Conservation (phyloP, 2,797 vertebrate genomes). For the Myotis vivesi region DNA sequence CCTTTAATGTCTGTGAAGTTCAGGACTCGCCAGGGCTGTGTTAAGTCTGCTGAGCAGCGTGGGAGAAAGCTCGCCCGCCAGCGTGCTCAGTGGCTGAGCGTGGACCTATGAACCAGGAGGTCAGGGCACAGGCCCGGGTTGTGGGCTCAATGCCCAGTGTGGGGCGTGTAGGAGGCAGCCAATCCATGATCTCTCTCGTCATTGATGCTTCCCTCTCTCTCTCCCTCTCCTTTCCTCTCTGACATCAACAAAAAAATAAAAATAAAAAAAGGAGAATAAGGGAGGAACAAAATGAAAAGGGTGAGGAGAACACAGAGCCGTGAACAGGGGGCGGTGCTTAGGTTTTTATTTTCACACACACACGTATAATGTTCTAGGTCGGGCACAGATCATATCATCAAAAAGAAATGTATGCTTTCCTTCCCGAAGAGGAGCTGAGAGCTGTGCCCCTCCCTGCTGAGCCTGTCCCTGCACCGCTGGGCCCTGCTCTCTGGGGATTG, state of each 20-base stretch:
- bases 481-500: not conserved
- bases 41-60: accelerated
- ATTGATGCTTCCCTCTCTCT: too few relatives aligned
- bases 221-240: too few relatives aligned
- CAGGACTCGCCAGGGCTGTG: not conserved
- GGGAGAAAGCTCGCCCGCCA: not conserved
- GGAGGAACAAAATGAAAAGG: not conserved
- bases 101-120: too few relatives aligned
- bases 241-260: too few relatives aligned
- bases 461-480: accelerated
- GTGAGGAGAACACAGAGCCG: accelerated
- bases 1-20: accelerated
- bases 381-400: accelerated
- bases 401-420: not conserved
- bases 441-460: accelerated
- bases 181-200: too few relatives aligned
- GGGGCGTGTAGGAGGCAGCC: too few relatives aligned
- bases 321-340: accelerated
- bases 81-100: too few relatives aligned
- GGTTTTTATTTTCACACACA: not conserved
- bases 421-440: not conserved
- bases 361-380: accelerated
- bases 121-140: too few relatives aligned
- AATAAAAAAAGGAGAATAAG: too few relatives aligned
- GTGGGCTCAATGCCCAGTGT: too few relatives aligned